Percentiles rank a stretch among this genome's conserved stretches.
These are phyloP conservation scores for Paradoxurus hermaphroditus DNA, from an alignment of 2,113 vertebrate genomes.

Conservation along the genomic window DNA sequence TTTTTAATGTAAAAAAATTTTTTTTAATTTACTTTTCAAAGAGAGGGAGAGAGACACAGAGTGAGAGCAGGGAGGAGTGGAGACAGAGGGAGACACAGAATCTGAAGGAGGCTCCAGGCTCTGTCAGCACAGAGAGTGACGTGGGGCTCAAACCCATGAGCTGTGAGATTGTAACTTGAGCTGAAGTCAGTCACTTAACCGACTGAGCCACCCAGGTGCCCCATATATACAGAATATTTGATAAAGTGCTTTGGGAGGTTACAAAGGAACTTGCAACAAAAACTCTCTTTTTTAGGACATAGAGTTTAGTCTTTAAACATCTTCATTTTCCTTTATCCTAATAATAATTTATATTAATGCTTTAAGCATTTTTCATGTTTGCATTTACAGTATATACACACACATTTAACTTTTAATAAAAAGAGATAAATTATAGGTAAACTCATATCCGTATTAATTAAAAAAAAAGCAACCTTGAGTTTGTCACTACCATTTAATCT, in stretches of 20 bases:
- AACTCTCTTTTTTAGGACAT: not conserved
- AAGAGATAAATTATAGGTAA: not conserved
- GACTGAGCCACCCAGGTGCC: no score
- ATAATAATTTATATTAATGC: not conserved
- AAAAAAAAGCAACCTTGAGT: not conserved
- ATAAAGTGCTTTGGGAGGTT: constrained; percentile 36
- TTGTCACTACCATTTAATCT: not conserved
- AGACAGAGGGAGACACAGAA: no score
- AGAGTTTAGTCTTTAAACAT: constrained; percentile 14
- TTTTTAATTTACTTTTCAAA: no score
- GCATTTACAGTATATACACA: not conserved
- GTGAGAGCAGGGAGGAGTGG: no score
- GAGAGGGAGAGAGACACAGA: no score
- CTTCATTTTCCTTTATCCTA: constrained; percentile 26
- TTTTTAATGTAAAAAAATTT: no score
- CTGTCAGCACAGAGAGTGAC: no score
- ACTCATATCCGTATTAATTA: not conserved
- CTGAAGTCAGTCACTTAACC: no score
- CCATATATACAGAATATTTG: not conserved
- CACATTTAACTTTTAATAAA: not conserved
- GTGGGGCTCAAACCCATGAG: no score
- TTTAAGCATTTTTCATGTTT: not conserved
- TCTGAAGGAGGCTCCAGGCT: no score
- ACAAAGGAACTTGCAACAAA: constrained; percentile 41
- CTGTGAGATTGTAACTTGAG: no score